Evolutionary conservation across 2,797 vertebrate genomes (phyloP).

Genomic region (Alcedo atthis): DNA sequence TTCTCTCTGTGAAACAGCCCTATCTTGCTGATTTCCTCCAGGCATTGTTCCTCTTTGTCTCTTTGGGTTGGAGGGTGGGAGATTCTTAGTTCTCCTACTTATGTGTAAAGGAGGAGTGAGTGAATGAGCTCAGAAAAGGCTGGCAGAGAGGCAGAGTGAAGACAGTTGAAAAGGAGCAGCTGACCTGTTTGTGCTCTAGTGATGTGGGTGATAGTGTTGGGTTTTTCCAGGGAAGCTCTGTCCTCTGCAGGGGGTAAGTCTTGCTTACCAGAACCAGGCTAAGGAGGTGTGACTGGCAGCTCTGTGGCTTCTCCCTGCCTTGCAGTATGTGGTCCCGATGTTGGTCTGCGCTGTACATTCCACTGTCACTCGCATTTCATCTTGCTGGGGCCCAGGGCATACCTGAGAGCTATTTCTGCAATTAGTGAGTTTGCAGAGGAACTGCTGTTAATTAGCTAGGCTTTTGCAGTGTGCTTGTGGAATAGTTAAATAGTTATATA

Average conservation of each 20-base stretch:
- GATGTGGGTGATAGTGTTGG: rapidly evolving
- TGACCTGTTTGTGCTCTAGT: neutral
- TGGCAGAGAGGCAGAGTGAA: neutral
- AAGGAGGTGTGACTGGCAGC: neutral
- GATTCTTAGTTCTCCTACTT: neutral
- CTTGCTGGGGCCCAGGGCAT: neutral
- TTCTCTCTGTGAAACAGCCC: neutral
- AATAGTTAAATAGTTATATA: neutral
- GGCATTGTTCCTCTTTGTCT: neutral
- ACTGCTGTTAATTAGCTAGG: neutral
- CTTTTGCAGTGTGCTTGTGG: neutral
- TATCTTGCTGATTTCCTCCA: neutral
- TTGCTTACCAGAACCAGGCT: neutral
- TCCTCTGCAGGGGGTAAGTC: neutral
- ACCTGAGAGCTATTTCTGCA: neutral
- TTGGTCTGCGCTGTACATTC: neutral
- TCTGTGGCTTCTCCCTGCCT: neutral
- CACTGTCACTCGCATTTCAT: neutral
- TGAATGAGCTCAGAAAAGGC: neutral
- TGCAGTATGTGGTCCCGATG: neutral
- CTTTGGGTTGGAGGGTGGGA: neutral
- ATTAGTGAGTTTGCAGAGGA: neutral
- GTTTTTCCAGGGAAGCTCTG: neutral
- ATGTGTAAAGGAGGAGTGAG: neutral
- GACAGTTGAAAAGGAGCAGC: neutral